phyloP scores from a whole-genome alignment of 2,797 vertebrate genomes.

The Melopsittacus undulatus region DNA sequence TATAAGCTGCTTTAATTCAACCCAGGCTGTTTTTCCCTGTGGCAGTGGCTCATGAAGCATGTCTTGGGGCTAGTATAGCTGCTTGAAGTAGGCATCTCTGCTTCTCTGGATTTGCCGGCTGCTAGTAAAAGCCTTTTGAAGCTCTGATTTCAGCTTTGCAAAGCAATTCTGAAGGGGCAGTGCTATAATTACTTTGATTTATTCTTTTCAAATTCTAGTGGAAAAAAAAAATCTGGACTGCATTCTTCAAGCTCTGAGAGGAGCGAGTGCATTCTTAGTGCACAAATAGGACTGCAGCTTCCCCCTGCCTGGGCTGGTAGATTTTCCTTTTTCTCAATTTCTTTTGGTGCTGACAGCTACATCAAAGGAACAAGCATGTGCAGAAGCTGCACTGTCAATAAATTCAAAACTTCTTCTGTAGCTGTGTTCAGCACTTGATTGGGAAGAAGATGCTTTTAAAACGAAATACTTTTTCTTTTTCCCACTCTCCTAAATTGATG shows the following conservation, averaged over 20 bases:
- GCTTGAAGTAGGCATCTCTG: slow-evolving; percentile 41
- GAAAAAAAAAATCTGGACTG: slow-evolving; percentile 26
- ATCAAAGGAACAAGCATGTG: neutral
- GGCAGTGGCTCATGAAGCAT: slow-evolving; percentile 46
- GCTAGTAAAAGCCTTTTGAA: slow-evolving; percentile 59
- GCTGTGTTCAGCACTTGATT: neutral
- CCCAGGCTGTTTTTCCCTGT: slow-evolving; percentile 45
- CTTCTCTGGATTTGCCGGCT: slow-evolving; percentile 61
- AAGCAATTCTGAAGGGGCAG: slow-evolving; percentile 56
- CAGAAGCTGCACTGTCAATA: neutral
- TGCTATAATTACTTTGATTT: slow-evolving; percentile 65
- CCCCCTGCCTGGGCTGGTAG: neutral
- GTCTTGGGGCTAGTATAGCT: slow-evolving; percentile 54
- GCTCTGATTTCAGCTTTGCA: slow-evolving; percentile 65
- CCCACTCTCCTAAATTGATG: slow-evolving; percentile 2
- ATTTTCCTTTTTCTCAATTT: neutral
- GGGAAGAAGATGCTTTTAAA: slow-evolving; percentile 4
- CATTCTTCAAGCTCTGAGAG: slow-evolving; percentile 5
- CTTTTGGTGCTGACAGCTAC: neutral
- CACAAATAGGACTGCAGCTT: slow-evolving; percentile 25
- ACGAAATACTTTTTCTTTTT: neutral
- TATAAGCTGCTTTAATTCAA: slow-evolving; percentile 61
- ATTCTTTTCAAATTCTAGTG: slow-evolving; percentile 57
- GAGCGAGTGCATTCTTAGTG: neutral
- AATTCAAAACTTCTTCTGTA: neutral